These are phyloP conservation scores for Drosophila tani DNA, from an alignment of 1,140 invertebrate species.

Conservation along the genomic window DNA sequence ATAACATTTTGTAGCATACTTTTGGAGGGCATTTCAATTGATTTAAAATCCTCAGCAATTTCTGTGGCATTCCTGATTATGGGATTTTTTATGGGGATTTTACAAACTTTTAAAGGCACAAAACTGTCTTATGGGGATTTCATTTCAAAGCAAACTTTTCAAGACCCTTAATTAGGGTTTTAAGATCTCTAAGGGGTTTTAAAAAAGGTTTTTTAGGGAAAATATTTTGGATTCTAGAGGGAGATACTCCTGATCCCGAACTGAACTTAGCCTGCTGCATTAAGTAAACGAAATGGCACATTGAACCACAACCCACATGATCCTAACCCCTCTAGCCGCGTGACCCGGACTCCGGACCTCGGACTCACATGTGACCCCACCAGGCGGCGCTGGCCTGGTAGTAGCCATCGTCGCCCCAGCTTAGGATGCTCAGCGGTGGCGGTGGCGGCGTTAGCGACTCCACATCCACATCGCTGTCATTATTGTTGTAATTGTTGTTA, in stretches of 20 bases:
- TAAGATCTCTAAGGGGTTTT: no score
- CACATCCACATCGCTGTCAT: constrained; percentile 50
- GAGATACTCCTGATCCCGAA: background rate
- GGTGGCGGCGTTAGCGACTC: constrained; percentile 65
- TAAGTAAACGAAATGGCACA: constrained; percentile 81
- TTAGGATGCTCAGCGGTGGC: constrained; percentile 64
- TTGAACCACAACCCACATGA: constrained; percentile 75
- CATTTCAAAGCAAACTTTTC: background rate
- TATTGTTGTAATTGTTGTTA: constrained; percentile 17
- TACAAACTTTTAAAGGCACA: background rate
- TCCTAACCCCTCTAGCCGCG: background rate
- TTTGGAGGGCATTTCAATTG: background rate
- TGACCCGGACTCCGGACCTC: background rate
- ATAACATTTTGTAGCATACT: constrained; percentile 1
- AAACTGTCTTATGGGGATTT: background rate
- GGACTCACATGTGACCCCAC: constrained; percentile 72
- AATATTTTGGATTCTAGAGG: background rate
- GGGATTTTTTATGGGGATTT: background rate
- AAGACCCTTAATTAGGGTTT: no score
- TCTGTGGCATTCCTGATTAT: background rate
- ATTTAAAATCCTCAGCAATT: background rate
- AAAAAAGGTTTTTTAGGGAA: background rate
- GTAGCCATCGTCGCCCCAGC: constrained; percentile 71
- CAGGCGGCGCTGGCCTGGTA: constrained; percentile 69
- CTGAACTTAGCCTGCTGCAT: constrained; percentile 22